Evolutionary conservation across 2,113 vertebrate genomes (phyloP).

Genomic region (Epinephelus moara): DNA sequence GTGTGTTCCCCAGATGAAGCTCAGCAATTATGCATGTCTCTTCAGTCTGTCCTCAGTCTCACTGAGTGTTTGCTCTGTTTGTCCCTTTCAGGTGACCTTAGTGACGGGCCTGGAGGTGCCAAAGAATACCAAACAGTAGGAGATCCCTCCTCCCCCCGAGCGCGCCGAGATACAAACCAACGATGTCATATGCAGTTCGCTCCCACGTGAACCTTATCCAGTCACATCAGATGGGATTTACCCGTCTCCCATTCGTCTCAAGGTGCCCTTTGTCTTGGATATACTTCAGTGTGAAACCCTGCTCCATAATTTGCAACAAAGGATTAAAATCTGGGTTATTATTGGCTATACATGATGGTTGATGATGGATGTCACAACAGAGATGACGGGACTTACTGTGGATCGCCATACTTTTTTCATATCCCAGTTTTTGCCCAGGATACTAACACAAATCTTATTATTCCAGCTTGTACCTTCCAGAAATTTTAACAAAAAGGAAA

Average conservation of each 20-base stretch:
- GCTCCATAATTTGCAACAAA: not conserved
- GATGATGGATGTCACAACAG: not conserved
- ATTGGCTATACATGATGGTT: conserved; percentile 10
- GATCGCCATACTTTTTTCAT: conserved; percentile 2
- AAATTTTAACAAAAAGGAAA: not conserved
- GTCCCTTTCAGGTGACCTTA: conserved; percentile 90
- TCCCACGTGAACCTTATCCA: conserved; percentile 24
- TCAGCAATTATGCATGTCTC: no score
- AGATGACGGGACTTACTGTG: conserved; percentile 19
- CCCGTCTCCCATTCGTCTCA: not conserved
- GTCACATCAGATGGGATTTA: conserved; percentile 34
- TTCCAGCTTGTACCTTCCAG: not conserved
- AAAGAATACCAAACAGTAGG: conserved; percentile 84
- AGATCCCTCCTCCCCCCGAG: conserved; percentile 6
- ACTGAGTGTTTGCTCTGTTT: conserved; percentile 27
- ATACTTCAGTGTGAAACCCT: conserved; percentile 21
- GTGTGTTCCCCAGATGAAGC: not conserved
- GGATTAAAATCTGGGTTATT: conserved; percentile 5
- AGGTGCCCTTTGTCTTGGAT: conserved; percentile 40
- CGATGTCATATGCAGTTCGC: conserved; percentile 34
- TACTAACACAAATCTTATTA: not conserved
- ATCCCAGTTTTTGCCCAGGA: not conserved
- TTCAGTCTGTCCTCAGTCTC: not conserved
- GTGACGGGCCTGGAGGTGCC: conserved; percentile 94
- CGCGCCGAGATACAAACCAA: conserved; percentile 41